Conservation (phyloP, 1,140 invertebrate genomes). For the Aradophagus sp. region DNA sequence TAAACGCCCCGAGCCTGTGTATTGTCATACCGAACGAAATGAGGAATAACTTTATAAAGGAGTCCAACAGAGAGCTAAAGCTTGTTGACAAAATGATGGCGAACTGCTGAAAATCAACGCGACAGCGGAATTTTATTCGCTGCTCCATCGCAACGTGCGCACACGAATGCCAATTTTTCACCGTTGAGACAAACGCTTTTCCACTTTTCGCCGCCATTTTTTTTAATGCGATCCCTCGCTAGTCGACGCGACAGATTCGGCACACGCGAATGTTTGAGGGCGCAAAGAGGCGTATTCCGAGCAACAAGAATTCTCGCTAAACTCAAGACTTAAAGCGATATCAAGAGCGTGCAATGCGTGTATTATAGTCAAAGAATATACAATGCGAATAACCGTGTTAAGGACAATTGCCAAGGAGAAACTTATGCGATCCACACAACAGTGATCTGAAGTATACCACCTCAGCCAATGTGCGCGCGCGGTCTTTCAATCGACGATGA, state of each 20-base stretch:
- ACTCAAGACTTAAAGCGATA: constrained; percentile 31
- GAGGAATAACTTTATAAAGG: no score
- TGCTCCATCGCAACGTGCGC: background rate
- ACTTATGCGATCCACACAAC: constrained; percentile 40
- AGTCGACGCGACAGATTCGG: constrained; percentile 8
- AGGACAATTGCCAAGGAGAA: constrained; percentile 11
- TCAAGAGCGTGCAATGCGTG: constrained; percentile 18
- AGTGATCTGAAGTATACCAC: constrained; percentile 60
- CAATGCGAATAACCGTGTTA: constrained; percentile 24
- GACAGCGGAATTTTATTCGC: background rate
- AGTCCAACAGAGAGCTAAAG: constrained; percentile 2
- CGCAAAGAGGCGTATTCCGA: constrained; percentile 5
- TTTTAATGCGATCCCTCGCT: constrained; percentile 7
- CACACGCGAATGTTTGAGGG: constrained; percentile 21
- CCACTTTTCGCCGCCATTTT: constrained; percentile 16
- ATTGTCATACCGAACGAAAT: constrained; percentile 11
- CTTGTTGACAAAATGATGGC: constrained; percentile 10
- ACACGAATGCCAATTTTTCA: constrained; percentile 21
- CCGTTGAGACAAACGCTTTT: constrained; percentile 1
- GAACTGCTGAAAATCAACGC: constrained; percentile 4
- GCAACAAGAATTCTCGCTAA: constrained; percentile 24
- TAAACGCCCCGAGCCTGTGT: constrained; percentile 53
- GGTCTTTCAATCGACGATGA: constrained; percentile 50
- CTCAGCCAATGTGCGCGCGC: constrained; percentile 42
- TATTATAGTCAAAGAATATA: constrained; percentile 29